A percentile compares a stretch with the other conserved stretches of the same genome.
These are phyloP conservation scores for Hirudinaria manillensis DNA, from an alignment of 2,888 invertebrate species.

Conservation along the genomic window DNA sequence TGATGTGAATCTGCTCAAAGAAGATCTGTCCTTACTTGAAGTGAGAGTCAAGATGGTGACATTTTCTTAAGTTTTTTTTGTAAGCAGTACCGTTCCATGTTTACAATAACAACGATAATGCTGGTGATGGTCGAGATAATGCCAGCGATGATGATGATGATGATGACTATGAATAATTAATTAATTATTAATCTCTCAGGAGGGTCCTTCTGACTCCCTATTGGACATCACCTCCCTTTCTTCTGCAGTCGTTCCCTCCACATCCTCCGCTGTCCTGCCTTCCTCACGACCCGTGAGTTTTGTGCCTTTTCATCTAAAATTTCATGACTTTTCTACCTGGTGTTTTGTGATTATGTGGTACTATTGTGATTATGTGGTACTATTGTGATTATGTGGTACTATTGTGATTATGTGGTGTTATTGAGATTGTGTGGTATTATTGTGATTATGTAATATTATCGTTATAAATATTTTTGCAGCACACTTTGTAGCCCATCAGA, in stretches of 20 bases:
- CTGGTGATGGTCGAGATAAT: background rate
- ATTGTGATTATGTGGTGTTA: too few species aligned
- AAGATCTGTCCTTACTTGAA: conserved; percentile 69
- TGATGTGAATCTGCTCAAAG: conserved; percentile 70
- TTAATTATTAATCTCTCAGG: background rate
- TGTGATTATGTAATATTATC: too few species aligned
- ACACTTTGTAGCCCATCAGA: too few species aligned
- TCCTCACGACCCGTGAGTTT: background rate
- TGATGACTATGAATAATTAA: background rate
- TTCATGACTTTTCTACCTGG: too few species aligned
- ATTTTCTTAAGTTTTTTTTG: too few species aligned
- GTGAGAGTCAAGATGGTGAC: conserved; percentile 39
- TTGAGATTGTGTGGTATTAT: too few species aligned
- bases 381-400: too few species aligned
- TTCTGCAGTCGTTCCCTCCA: conserved; percentile 4
- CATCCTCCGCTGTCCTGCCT: background rate
- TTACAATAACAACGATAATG: background rate
- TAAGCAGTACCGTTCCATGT: background rate
- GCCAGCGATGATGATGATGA: conserved; percentile 1
- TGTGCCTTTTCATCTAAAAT: too few species aligned
- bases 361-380: too few species aligned
- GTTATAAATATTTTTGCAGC: too few species aligned
- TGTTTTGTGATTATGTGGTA: too few species aligned
- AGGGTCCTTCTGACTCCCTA: background rate
- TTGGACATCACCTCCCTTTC: background rate